Conservation (phyloP, 1,140 invertebrate species). For the Linepithema humile region DNA sequence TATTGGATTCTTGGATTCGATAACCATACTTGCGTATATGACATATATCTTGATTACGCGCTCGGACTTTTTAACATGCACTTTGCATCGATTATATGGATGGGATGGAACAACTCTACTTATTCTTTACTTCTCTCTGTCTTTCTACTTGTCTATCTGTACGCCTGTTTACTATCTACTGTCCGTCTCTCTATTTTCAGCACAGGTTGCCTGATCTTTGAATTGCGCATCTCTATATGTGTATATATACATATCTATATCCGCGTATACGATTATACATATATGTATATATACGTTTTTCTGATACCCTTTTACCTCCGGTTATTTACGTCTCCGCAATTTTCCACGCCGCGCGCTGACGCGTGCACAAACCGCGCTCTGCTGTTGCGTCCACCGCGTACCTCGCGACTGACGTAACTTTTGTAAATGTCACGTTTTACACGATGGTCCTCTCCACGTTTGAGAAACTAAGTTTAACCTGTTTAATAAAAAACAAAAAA, state of each 20-base stretch:
- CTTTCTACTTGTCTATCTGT: slow-evolving; percentile 41
- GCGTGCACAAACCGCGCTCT: slow-evolving; percentile 54
- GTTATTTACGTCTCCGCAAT: slow-evolving; percentile 57
- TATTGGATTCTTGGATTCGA: slow-evolving; percentile 29
- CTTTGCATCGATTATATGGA: slow-evolving; percentile 55
- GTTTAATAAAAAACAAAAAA: slow-evolving; percentile 31
- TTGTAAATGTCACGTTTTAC: slow-evolving; percentile 54
- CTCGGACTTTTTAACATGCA: slow-evolving; percentile 50
- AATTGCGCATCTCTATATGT: slow-evolving; percentile 57
- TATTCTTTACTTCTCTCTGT: slow-evolving; percentile 52
- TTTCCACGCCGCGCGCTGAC: slow-evolving; percentile 51
- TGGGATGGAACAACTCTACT: slow-evolving; percentile 48
- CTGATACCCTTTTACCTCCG: slow-evolving; percentile 47
- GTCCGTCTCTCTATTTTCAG: slow-evolving; percentile 69
- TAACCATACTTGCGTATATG: slow-evolving; percentile 35
- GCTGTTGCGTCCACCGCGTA: slow-evolving; percentile 39
- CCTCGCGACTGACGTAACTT: slow-evolving; percentile 52
- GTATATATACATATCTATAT: slow-evolving; percentile 47
- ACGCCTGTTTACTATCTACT: slow-evolving; percentile 22
- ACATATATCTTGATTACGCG: slow-evolving; percentile 47
- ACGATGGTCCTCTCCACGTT: slow-evolving; percentile 25
- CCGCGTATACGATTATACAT: slow-evolving; percentile 46
- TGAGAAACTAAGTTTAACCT: slow-evolving; percentile 38
- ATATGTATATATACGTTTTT: slow-evolving; percentile 56
- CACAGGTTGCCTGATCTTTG: slow-evolving; percentile 78